Base-by-base conservation (phyloP, 92 coral and sea anemone species). In the Zoanthus sansibaricus region DNA sequence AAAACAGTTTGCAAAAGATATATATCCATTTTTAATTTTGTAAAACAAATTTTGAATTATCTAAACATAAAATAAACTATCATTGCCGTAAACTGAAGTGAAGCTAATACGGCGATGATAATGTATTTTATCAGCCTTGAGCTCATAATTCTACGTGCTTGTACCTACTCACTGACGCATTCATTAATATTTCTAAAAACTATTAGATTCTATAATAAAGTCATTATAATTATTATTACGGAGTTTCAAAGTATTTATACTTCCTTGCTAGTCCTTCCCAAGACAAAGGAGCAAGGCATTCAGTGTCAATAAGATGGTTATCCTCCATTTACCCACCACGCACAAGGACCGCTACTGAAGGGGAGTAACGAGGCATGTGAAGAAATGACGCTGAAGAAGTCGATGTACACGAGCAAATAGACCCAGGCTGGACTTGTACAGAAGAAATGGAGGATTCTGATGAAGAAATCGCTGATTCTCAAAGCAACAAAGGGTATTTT, bases 261-360 rank as follows among this genome's bases (percentile, higher is more conserved):
- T 61, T 61, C 68, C 79, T 75, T 37, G 42, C 45, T 25, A 51
- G 82, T 15, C 68, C 37, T 49, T 51, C 82, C 82, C 66, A 56
- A 76, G 82, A 76, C 62, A 32, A 52, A 59, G 21, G 62, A 75
- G 42, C 79, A 74, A 10, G 59, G 79, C 15, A 47, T 75, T 17
- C 79, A 75, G 58, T 75, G 79, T 49, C 13, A 20, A 16, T 62
- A 49, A 21, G 58, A 25, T 20, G 37, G 5, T 42, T 54, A 76
- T 33, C 20, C 44, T 30, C 64, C 21, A n/a, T 45, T 51, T 49
- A 55, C 64, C 13, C 64, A 14, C 37, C 79, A 75, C 12, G 59
- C 79, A 46, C 49, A 25, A 51, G 17, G 6, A 13, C 45, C 59
- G 17, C 79, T 18, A 56, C 42, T 10, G 4, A 16, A 56, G 64